Conservation (phyloP, 2,113 vertebrate species). For the Notiomystis cincta region DNA sequence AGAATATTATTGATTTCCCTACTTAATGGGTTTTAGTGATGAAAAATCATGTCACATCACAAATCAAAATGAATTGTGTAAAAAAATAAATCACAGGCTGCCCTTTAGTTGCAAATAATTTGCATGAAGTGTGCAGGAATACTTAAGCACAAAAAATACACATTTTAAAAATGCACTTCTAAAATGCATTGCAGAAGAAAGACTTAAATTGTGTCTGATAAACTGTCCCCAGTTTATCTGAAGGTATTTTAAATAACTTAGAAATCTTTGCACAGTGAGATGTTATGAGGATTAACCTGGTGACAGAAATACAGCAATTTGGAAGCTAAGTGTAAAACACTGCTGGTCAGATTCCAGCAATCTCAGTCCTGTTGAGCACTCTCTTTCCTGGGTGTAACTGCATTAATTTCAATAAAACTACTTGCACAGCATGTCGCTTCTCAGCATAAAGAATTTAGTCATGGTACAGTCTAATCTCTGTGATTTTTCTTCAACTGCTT, state of each 20-base stretch:
- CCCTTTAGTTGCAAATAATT: background rate
- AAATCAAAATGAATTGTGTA: background rate
- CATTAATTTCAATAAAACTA: constrained; percentile 34
- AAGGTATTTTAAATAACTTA: background rate
- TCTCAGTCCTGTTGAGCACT: background rate
- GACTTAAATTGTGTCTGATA: background rate
- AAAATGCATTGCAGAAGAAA: background rate
- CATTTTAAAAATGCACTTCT: background rate
- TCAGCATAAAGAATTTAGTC: background rate
- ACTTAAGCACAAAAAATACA: background rate
- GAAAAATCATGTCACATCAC: background rate
- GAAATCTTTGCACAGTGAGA: background rate
- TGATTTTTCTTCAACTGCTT: background rate
- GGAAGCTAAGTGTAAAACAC: constrained; percentile 1
- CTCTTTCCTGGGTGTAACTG: background rate
- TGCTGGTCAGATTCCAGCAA: background rate
- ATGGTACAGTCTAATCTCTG: background rate
- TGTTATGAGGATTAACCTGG: background rate
- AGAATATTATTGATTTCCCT: background rate
- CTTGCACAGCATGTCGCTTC: constrained; percentile 2
- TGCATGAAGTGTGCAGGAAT: background rate
- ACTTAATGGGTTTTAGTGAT: background rate
- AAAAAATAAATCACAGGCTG: background rate
- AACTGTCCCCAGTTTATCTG: background rate
- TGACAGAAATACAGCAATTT: constrained; percentile 14